Conservation (phyloP, 2,113 vertebrate genomes). For the Prochilodus magdalenae region DNA sequence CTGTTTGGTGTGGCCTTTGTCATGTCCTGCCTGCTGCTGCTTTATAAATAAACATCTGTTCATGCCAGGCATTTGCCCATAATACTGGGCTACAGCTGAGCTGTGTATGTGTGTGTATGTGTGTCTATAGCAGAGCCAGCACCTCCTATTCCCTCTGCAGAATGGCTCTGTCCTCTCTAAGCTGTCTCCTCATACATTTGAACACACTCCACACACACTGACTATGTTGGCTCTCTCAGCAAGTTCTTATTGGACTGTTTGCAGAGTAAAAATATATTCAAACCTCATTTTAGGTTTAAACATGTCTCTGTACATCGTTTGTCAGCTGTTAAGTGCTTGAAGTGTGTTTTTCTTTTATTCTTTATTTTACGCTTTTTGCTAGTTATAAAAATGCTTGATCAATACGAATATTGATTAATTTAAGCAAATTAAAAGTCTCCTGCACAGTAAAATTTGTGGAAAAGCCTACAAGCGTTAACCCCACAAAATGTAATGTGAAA, state of each 20-base stretch:
- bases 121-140: neutral
- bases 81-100: slow-evolving; percentile 9
- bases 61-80: slow-evolving; percentile 21
- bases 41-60: slow-evolving; percentile 54
- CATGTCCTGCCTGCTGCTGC: slow-evolving; percentile 45
- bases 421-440: too few relatives aligned
- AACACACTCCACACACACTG: neutral
- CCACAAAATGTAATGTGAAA: too few relatives aligned
- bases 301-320: neutral
- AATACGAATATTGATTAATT: too few relatives aligned
- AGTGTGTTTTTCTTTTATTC: too few relatives aligned
- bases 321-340: too few relatives aligned
- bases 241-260: neutral
- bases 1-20: slow-evolving; percentile 36
- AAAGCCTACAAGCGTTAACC: too few relatives aligned
- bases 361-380: too few relatives aligned
- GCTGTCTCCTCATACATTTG: neutral
- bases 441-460: too few relatives aligned
- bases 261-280: neutral
- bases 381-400: too few relatives aligned
- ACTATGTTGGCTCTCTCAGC: neutral
- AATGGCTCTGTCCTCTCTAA: neutral
- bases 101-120: slow-evolving; percentile 15
- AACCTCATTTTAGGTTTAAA: neutral
- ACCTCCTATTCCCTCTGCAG: neutral